These are phyloP conservation scores for Euborellia annulipes DNA, from an alignment of 1,140 invertebrate species.

Conservation along the genomic window DNA sequence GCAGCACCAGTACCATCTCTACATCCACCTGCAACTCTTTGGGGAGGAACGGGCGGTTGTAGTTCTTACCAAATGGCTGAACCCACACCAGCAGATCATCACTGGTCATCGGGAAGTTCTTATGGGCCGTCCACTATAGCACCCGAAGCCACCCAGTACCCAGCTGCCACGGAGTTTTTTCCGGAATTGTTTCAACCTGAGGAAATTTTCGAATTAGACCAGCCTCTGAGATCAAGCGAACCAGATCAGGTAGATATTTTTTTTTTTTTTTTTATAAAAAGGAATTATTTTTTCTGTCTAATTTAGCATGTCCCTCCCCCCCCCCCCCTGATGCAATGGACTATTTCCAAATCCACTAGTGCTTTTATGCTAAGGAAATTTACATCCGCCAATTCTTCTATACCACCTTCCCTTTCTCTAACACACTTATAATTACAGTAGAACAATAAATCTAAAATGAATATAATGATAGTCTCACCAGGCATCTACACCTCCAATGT, in stretches of 20 bases:
- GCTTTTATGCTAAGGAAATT: no score
- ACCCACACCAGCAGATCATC: slow-evolving; percentile 18
- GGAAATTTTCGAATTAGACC: slow-evolving; percentile 60
- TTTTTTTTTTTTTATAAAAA: no score
- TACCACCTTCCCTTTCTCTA: no score
- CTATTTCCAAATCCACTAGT: no score
- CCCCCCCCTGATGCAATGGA: no score
- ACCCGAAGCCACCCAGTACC: neutral
- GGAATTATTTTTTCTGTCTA: no score
- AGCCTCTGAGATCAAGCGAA: slow-evolving; percentile 38
- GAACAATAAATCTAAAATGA: no score
- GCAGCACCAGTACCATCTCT: slow-evolving; percentile 14
- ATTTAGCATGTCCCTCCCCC: no score
- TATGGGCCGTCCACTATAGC: neutral
- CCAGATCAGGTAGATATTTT: no score
- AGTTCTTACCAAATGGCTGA: slow-evolving; percentile 10
- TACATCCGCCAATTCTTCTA: no score
- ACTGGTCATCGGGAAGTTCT: slow-evolving; percentile 9
- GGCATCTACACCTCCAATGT: slow-evolving; percentile 36
- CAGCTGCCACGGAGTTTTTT: neutral
- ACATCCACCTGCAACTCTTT: neutral
- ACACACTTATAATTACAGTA: no score
- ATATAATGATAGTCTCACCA: no score
- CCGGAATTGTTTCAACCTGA: slow-evolving; percentile 55
- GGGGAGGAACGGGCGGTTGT: slow-evolving; percentile 10